phyloP scores from a whole-genome alignment of 2,113 vertebrate genomes.

The Archocentrus centrarchus region DNA sequence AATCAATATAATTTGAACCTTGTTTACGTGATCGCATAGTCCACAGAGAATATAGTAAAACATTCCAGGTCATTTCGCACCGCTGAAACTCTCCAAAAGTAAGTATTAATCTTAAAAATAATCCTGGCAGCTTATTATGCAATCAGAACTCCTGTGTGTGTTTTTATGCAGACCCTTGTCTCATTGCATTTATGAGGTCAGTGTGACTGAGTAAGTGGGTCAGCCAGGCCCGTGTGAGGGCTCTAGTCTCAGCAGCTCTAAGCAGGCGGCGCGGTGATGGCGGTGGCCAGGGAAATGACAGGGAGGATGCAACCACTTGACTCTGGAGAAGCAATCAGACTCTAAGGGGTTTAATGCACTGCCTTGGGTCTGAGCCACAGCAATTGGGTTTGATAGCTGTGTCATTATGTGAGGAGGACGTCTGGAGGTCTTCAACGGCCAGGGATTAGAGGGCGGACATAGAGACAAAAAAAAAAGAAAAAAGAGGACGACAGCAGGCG shows the following conservation, averaged over 20 bases:
- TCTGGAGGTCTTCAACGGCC: conserved; percentile 81
- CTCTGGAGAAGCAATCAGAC: conserved; percentile 84
- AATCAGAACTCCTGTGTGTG: conserved; percentile 13
- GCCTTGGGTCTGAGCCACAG: conserved; percentile 83
- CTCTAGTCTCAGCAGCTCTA: conserved; percentile 55
- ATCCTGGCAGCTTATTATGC: neutral
- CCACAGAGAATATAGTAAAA: neutral
- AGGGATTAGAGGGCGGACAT: conserved; percentile 74
- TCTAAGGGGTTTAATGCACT: conserved; percentile 82
- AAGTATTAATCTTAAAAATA: conserved; percentile 16
- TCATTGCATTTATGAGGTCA: conserved; percentile 47
- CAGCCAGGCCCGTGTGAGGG: conserved; percentile 53
- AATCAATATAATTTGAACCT: neutral
- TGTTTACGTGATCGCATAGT: neutral
- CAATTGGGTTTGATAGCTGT: conserved; percentile 84
- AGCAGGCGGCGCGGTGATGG: conserved; percentile 28
- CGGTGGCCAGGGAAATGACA: conserved; percentile 67
- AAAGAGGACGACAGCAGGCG: conserved; percentile 44
- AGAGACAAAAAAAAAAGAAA: conserved; percentile 35
- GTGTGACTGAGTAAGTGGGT: conserved; percentile 46
- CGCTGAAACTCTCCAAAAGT: neutral
- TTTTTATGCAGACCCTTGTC: conserved; percentile 1
- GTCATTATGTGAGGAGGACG: conserved; percentile 83
- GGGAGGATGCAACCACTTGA: conserved; percentile 82
- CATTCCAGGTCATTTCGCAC: neutral